phyloP scores from a whole-genome alignment of 2,888 invertebrate species.

The Eilema griseolum region DNA sequence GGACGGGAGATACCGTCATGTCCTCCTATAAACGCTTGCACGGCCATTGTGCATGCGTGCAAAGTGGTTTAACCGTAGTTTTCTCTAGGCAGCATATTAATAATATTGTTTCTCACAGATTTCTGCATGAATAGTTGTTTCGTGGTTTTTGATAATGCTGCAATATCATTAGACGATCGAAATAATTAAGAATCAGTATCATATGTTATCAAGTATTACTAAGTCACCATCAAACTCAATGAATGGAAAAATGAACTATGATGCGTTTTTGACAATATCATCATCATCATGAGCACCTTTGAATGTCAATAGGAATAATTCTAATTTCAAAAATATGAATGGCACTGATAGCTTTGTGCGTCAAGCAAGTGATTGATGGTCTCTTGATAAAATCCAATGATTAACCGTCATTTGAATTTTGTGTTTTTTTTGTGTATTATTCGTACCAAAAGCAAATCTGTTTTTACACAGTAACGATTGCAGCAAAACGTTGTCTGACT shows the following conservation, averaged over 20 bases:
- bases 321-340: background rate
- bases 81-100: background rate
- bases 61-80: background rate
- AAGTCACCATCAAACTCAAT: background rate
- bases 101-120: background rate
- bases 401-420: background rate
- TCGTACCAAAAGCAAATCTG: too few relatives aligned
- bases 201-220: background rate
- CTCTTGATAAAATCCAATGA: conserved; percentile 1
- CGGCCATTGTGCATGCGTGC: too few relatives aligned
- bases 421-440: background rate
- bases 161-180: background rate
- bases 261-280: background rate
- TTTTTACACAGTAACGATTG: too few relatives aligned
- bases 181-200: background rate
- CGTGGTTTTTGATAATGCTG: too few relatives aligned
- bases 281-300: background rate
- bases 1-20: too few relatives aligned
- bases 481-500: too few relatives aligned
- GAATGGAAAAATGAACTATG: background rate
- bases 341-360: background rate
- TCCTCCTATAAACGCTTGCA: background rate
- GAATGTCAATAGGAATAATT: background rate
- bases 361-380: background rate
- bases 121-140: background rate